phyloP scores from a whole-genome alignment of 2,888 invertebrate species.

The Andrena minutula region DNA sequence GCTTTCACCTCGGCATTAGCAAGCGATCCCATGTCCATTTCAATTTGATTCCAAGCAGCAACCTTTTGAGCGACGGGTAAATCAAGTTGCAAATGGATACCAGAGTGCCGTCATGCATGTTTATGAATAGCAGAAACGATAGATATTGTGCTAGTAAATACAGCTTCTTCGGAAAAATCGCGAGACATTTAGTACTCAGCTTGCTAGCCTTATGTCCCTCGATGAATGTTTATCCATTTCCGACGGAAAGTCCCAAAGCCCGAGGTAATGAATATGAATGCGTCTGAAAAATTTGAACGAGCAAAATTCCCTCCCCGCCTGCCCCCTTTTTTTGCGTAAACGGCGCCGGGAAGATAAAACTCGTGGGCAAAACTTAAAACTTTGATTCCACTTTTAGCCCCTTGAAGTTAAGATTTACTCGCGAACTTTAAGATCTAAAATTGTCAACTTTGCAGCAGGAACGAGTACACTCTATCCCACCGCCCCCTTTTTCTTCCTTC shows the following conservation, averaged over 20 bases:
- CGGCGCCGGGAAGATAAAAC: slow-evolving; percentile 50
- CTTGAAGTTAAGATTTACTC: slow-evolving; percentile 54
- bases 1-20: neutral
- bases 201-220: neutral
- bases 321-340: slow-evolving; percentile 25
- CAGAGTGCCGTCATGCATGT: too few species aligned
- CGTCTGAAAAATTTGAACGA: slow-evolving; percentile 20
- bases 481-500: neutral
- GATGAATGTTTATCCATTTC: slow-evolving; percentile 8
- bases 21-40: neutral
- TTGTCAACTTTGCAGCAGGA: slow-evolving; percentile 45
- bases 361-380: slow-evolving; percentile 53
- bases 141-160: too few species aligned
- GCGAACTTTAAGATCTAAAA: slow-evolving; percentile 48
- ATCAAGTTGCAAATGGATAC: too few species aligned
- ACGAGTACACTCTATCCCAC: slow-evolving; percentile 9
- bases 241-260: neutral
- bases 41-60: too few species aligned
- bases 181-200: neutral
- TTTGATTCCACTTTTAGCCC: slow-evolving; percentile 54
- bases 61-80: too few species aligned
- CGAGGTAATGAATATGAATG: slow-evolving; percentile 14
- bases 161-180: too few species aligned
- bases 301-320: slow-evolving; percentile 26
- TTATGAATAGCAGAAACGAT: too few species aligned